A percentile compares a stretch with the other conserved stretches of the same genome.
These are phyloP conservation scores for Malacosoma neustria DNA, from an alignment of 2,888 invertebrate genomes.

Conservation along the genomic window DNA sequence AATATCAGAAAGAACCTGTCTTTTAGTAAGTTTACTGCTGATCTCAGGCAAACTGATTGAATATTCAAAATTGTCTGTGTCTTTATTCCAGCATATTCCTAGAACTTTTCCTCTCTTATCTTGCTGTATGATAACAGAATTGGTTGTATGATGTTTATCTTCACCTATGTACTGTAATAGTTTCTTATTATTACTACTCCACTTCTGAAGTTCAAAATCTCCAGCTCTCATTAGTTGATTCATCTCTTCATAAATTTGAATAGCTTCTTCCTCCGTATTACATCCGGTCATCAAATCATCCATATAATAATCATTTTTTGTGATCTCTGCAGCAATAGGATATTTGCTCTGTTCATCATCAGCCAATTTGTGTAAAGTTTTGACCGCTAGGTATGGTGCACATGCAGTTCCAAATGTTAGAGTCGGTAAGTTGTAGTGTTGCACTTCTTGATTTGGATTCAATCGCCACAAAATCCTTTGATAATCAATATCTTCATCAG, in stretches of 20 bases:
- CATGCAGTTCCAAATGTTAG: slow-evolving; percentile 16
- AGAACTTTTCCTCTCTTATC: slow-evolving; percentile 17
- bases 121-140: no score
- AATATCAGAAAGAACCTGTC: neutral
- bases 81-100: slow-evolving; percentile 21
- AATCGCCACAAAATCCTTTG: slow-evolving; percentile 11
- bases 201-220: slow-evolving; percentile 23
- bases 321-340: slow-evolving; percentile 9
- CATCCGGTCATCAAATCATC: slow-evolving; percentile 16
- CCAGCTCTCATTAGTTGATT: slow-evolving; percentile 15
- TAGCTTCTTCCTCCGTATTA: slow-evolving; percentile 10
- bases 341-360: slow-evolving; percentile 12
- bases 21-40: no score
- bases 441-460: slow-evolving; percentile 1
- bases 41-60: slow-evolving; percentile 9
- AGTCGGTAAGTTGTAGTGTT: slow-evolving; percentile 9
- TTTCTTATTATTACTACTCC: slow-evolving; percentile 10
- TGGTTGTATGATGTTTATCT: slow-evolving; percentile 3
- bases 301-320: slow-evolving; percentile 13
- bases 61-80: slow-evolving; percentile 15
- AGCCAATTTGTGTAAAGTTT: slow-evolving; percentile 17
- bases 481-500: slow-evolving; percentile 2
- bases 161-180: slow-evolving; percentile 1
- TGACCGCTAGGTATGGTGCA: slow-evolving; percentile 20
- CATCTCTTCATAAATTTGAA: slow-evolving; percentile 10